phyloP scores from a whole-genome alignment of 2,797 vertebrate genomes.

The Threskiornis aethiopicus region DNA sequence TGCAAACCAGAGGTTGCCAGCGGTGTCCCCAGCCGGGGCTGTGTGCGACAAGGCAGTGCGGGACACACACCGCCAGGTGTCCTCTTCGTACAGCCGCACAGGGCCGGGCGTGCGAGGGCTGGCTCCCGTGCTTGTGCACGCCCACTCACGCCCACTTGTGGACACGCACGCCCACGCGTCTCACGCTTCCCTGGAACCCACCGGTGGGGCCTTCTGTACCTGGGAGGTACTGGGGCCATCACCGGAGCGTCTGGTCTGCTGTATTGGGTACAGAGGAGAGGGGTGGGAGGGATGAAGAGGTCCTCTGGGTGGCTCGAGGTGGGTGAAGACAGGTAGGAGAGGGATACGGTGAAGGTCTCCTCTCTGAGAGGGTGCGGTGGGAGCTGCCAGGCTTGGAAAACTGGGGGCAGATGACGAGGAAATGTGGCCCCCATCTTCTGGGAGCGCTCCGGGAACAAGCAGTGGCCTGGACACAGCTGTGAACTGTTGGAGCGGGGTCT shows the following conservation, averaged over 20 bases:
- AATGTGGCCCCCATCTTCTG: background rate
- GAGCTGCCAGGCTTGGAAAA: background rate
- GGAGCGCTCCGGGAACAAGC: background rate
- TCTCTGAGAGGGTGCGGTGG: background rate
- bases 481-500: background rate
- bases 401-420: fast-evolving
- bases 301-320: background rate
- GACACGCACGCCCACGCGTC: background rate
- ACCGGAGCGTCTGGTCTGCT: background rate
- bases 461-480: too few species aligned
- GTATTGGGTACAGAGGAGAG: too few species aligned
- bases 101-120: background rate
- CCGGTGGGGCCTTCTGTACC: fast-evolving
- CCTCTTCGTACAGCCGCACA: background rate
- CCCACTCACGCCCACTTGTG: background rate
- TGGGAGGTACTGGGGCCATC: background rate
- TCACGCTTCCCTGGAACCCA: background rate
- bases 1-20: background rate
- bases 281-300: fast-evolving
- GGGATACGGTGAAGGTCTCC: background rate
- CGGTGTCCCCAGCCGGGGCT: background rate
- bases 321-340: background rate
- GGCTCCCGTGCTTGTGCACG: background rate
- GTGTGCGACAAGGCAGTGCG: background rate
- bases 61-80: background rate